Base-by-base conservation (phyloP, 1,140 invertebrate species). In the Eurosta solidaginis region DNA sequence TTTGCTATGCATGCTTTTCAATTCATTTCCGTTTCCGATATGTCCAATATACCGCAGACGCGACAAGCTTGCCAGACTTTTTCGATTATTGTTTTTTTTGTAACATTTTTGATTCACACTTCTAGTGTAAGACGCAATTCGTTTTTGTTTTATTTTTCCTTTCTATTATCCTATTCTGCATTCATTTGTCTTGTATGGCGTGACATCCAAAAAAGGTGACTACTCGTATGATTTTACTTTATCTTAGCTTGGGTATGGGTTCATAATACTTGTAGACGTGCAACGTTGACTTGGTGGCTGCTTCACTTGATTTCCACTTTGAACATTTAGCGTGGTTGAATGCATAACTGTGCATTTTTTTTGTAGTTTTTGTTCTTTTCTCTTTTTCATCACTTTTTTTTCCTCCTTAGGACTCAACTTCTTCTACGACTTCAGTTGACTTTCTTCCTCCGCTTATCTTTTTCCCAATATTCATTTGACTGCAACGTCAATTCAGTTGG, bases 21-120 rank as follows among this genome's bases (percentile, higher is more conserved):
- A 42, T 68, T 68, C 33, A 68, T 40, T 68, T 68, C 59, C 59
- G 59, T 68, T 68, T 40, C 59, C 33, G 59, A 68, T 40, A 68
- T 68, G 59, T 29, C 27, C 59, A 68, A 68, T 68, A 40, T n/a
- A 22, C n/a, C 7, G 33, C 33, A 68, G 33, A 20, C n/a, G n/a
- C 33, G 33, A 22, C 59, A 42, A 12, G 59, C 33, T 27, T 20
- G 33, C 33, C 59, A 68, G 33, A 68, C 5, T 68, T 68, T 42
- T 40, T 36, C 7, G n/a, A 40, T 63, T 36, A 1, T 3, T 1
- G 9, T 52, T 52, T 22, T 0, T 25, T 25, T 27, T 27, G 27
- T 27, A 25, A n/a, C 22, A 3, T 22, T 68, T 68, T 22, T 29
- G 7, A 7, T 68, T 40, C 59, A 68, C 59, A 68, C 59, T 33